phyloP scores from a whole-genome alignment of 2,113 vertebrate species.

The Bettongia penicillata region DNA sequence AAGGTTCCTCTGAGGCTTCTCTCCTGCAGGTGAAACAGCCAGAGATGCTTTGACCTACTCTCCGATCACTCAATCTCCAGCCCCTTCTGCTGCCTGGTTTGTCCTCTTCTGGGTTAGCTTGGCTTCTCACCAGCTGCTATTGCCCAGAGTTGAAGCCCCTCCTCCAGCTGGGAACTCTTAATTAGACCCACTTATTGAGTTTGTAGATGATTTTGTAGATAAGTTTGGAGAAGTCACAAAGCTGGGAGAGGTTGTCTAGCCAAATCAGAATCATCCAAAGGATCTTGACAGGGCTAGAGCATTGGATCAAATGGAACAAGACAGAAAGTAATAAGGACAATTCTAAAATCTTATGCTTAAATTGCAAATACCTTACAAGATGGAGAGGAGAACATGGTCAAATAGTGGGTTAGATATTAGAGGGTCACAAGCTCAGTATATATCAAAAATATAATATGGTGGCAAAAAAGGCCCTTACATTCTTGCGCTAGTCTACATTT shows the following conservation, averaged over 20 bases:
- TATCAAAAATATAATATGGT: neutral
- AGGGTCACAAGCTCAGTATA: too few relatives aligned
- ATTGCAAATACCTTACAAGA: neutral
- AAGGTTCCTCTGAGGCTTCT: neutral
- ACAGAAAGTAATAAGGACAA: neutral
- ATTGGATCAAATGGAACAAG: neutral
- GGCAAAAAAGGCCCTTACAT: too few relatives aligned
- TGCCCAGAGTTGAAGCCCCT: too few relatives aligned
- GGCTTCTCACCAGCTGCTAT: neutral
- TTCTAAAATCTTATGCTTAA: too few relatives aligned
- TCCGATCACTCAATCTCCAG: neutral
- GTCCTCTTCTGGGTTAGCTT: neutral
- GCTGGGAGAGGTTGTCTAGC: neutral
- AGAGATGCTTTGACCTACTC: neutral
- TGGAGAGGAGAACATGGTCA: neutral
- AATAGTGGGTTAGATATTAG: neutral
- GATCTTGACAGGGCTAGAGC: neutral
- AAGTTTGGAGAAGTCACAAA: neutral
- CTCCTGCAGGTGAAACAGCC: neutral
- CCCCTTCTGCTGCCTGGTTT: neutral
- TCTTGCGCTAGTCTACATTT: neutral
- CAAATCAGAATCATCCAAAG: neutral
- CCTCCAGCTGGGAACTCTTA: neutral
- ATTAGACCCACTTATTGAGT: neutral
- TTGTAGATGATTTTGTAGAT: neutral